A percentile compares a stretch with the other conserved stretches of the same genome.
Evolutionary conservation across 2,888 invertebrate species (phyloP).

Genomic region (Acronicta psi): DNA sequence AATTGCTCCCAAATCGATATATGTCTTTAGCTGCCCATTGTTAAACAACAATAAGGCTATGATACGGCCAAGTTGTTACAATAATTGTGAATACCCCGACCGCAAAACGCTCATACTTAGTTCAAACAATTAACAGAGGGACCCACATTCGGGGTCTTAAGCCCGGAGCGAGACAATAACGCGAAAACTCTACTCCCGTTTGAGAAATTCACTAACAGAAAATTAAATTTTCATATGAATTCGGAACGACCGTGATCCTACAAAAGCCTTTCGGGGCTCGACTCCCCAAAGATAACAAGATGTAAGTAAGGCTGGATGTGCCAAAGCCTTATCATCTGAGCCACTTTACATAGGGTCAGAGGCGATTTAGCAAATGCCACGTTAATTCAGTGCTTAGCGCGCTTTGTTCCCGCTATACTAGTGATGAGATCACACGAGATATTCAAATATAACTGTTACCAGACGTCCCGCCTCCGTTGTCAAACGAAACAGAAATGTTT

Average conservation of each 20-base stretch:
- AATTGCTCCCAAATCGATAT: slow-evolving; percentile 66
- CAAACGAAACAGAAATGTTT: slow-evolving; percentile 74
- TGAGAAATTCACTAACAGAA: slow-evolving; percentile 83
- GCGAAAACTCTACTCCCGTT: slow-evolving; percentile 80
- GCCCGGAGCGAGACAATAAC: slow-evolving; percentile 81
- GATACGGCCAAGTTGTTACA: slow-evolving; percentile 81
- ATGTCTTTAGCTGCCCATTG: slow-evolving; percentile 68
- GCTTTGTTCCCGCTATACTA: slow-evolving; percentile 71
- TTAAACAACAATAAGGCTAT: slow-evolving; percentile 76
- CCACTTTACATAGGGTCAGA: slow-evolving; percentile 80
- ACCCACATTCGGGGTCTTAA: slow-evolving; percentile 77
- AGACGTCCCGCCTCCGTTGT: slow-evolving; percentile 70
- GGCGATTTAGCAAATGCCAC: slow-evolving; percentile 77
- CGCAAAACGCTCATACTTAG: slow-evolving; percentile 82
- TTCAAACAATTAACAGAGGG: slow-evolving; percentile 85
- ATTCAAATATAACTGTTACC: slow-evolving; percentile 78
- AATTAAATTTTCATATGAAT: slow-evolving; percentile 88
- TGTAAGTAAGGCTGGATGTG: slow-evolving; percentile 78
- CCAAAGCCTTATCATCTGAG: slow-evolving; percentile 76
- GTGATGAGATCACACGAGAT: slow-evolving; percentile 78
- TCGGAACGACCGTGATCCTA: slow-evolving; percentile 78
- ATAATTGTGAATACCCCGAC: slow-evolving; percentile 80
- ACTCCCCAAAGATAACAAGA: slow-evolving; percentile 80
- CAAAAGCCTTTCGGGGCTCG: slow-evolving; percentile 79
- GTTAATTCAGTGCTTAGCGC: slow-evolving; percentile 82